A percentile compares a stretch with the other conserved stretches of the same genome.
Conservation (phyloP, 2,797 vertebrate genomes). For the Pyrocephalus nanus region DNA sequence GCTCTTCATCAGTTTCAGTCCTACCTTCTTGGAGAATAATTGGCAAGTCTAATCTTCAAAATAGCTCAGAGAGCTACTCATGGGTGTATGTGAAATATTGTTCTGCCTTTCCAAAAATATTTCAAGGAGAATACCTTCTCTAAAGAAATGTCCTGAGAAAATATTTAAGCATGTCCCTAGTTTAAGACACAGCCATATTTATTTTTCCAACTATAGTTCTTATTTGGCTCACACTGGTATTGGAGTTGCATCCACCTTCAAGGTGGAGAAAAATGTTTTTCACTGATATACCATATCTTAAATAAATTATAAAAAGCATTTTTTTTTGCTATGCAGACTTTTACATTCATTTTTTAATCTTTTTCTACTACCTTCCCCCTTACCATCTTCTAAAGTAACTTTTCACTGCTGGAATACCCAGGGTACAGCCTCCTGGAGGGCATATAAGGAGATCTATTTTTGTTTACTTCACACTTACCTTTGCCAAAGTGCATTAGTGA, state of each 20-base stretch:
- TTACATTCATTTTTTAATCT: background rate
- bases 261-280: background rate
- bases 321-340: background rate
- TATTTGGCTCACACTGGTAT: background rate
- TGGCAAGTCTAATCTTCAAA: background rate
- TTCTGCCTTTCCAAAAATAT: background rate
- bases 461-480: background rate
- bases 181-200: background rate
- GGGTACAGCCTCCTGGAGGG: background rate
- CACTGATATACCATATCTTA: background rate
- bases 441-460: rapidly evolving
- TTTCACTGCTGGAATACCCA: background rate
- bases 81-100: background rate
- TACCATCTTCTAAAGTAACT: background rate
- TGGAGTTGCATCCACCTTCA: background rate
- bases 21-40: background rate
- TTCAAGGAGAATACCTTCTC: background rate
- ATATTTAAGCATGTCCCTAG: background rate
- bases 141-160: background rate
- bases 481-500: background rate
- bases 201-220: background rate
- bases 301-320: rapidly evolving
- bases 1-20: background rate
- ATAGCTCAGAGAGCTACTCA: background rate
- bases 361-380: rapidly evolving